phyloP scores from a whole-genome alignment of 2,888 invertebrate species.

The Dysmachus trigonus region DNA sequence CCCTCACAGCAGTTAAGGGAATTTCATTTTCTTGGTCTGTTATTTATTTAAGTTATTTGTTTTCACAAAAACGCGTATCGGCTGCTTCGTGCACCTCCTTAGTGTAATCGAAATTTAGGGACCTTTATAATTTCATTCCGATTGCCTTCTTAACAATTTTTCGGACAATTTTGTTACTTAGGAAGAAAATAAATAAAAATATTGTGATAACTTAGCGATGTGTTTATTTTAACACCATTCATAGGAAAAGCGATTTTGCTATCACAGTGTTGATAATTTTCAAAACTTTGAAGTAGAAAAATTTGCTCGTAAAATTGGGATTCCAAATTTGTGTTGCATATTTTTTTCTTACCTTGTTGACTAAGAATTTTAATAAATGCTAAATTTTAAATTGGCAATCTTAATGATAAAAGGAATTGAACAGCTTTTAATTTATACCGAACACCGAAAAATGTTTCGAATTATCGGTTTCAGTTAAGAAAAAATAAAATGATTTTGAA shows the following conservation, averaged over 20 bases:
- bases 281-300: no score
- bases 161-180: constrained; percentile 18
- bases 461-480: no score
- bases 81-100: not conserved
- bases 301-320: no score
- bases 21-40: not conserved
- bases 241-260: not conserved
- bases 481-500: no score
- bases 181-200: constrained; percentile 7
- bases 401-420: no score
- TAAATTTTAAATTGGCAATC: no score
- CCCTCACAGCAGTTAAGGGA: not conserved
- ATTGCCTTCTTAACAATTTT: constrained; percentile 12
- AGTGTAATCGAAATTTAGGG: not conserved
- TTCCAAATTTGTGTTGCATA: no score
- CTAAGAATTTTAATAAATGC: no score
- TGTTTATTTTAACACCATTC: not conserved
- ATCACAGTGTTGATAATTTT: not conserved
- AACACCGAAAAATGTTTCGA: no score
- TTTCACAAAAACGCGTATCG: not conserved
- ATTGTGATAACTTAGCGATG: not conserved
- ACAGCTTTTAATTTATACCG: no score
- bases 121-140: not conserved
- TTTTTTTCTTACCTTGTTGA: no score
- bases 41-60: not conserved